Conservation (phyloP, 2,888 invertebrate species). For the Scaptomyza cyrtandrae region DNA sequence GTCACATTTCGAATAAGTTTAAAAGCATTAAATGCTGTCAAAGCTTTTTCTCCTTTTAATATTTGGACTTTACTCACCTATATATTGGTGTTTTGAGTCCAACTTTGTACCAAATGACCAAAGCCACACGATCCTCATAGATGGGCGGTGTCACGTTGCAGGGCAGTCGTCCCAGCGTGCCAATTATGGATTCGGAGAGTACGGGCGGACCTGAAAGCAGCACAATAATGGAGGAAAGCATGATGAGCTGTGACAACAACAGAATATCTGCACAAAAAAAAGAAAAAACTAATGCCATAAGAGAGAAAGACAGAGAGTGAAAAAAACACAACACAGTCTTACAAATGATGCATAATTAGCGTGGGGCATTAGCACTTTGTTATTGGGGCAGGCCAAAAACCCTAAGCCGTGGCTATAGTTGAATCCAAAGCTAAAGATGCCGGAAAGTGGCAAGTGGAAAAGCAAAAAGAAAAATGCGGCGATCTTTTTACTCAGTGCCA, state of each 20-base stretch:
- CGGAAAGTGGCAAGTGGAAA: constrained; percentile 29
- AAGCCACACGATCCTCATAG: constrained; percentile 83
- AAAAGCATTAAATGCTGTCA: not conserved
- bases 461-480: constrained; percentile 52
- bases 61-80: constrained; percentile 76
- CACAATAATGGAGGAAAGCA: constrained; percentile 29
- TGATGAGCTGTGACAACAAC: constrained; percentile 58
- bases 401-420: constrained; percentile 18
- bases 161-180: constrained; percentile 83
- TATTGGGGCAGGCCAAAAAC: constrained; percentile 62
- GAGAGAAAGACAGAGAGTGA: not conserved
- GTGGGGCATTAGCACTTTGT: constrained; percentile 78
- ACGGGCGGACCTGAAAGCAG: constrained; percentile 83
- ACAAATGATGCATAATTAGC: constrained; percentile 81
- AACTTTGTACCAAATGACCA: constrained; percentile 85
- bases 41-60: not conserved
- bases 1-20: not conserved
- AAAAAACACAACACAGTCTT: constrained; percentile 39
- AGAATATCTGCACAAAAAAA: constrained; percentile 11
- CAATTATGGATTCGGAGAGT: constrained; percentile 84
- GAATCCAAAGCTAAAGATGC: constrained; percentile 39
- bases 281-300: constrained; percentile 1
- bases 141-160: constrained; percentile 85
- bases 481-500: constrained; percentile 77
- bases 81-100: constrained; percentile 84